Evolutionary conservation across 2,888 invertebrate species (phyloP).

Genomic region (Sesia bembeciformis): DNA sequence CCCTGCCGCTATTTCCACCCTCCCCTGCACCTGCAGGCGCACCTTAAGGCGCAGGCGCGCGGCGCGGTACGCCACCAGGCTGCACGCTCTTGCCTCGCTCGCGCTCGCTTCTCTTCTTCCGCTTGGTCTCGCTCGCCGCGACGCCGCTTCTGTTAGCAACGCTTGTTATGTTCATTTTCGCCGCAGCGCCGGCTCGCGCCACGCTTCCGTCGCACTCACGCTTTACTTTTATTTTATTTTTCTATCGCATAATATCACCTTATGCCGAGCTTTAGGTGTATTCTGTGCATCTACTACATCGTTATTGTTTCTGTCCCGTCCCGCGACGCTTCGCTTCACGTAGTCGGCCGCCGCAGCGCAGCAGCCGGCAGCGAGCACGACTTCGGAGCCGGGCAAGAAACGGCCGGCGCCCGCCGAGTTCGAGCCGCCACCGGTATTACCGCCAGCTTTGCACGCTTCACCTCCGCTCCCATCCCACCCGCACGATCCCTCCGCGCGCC

Average conservation of each 20-base stretch:
- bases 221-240: slow-evolving; percentile 67
- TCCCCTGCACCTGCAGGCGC: slow-evolving; percentile 99
- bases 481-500: slow-evolving; percentile 40
- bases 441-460: slow-evolving; percentile 79
- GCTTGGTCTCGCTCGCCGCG: slow-evolving; percentile 68
- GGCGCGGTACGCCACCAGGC: slow-evolving; percentile 87
- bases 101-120: slow-evolving; percentile 69
- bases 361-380: slow-evolving; percentile 80
- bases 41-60: slow-evolving; percentile 98
- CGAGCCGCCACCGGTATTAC: slow-evolving; percentile 92
- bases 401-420: slow-evolving; percentile 82
- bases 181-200: slow-evolving; percentile 54
- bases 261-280: slow-evolving; percentile 73
- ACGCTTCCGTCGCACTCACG: slow-evolving; percentile 75
- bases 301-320: slow-evolving; percentile 75
- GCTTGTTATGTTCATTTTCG: slow-evolving; percentile 66
- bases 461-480: slow-evolving; percentile 38
- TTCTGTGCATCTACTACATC: slow-evolving; percentile 74
- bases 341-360: slow-evolving; percentile 72
- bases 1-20: slow-evolving; percentile 99
- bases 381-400: slow-evolving; percentile 93
- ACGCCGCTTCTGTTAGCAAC: slow-evolving; percentile 70
- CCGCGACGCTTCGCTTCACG: slow-evolving; percentile 75
- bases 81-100: slow-evolving; percentile 67
- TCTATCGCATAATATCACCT: slow-evolving; percentile 72